Conservation (phyloP, 2,113 vertebrate genomes). For the Bujurquina vittata region DNA sequence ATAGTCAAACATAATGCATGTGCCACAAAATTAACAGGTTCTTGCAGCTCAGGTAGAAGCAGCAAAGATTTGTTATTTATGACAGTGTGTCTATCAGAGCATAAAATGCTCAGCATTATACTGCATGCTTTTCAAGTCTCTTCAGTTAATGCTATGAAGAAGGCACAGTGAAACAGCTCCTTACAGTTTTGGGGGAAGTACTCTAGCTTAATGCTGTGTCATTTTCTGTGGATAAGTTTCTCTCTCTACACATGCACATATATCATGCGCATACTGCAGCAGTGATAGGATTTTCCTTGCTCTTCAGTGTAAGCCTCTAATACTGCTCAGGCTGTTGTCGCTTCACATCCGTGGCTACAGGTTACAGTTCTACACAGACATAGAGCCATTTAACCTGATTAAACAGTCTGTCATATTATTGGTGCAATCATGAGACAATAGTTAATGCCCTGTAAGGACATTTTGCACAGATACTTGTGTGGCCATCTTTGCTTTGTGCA, state of each 20-base stretch:
- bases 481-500: not conserved
- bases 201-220: not conserved
- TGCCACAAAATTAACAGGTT: not conserved
- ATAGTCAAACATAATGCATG: not conserved
- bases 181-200: not conserved
- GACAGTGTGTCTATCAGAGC: not conserved
- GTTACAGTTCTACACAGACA: not conserved
- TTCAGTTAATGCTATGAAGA: slow-evolving; percentile 2
- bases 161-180: not conserved
- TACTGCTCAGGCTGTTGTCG: slow-evolving; percentile 10
- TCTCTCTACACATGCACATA: not conserved
- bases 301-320: slow-evolving; percentile 22
- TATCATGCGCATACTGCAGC: not conserved
- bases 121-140: slow-evolving; percentile 5
- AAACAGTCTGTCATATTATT: not conserved
- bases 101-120: not conserved
- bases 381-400: slow-evolving; percentile 10
- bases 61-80: slow-evolving; percentile 29
- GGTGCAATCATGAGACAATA: not conserved
- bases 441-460: not conserved
- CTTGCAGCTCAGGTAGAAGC: not conserved
- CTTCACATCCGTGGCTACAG: not conserved
- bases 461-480: not conserved
- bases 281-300: slow-evolving; percentile 22
- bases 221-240: slow-evolving; percentile 10